Base-by-base conservation (phyloP, 2,888 invertebrate species). In the Stictocephala bisonia region DNA sequence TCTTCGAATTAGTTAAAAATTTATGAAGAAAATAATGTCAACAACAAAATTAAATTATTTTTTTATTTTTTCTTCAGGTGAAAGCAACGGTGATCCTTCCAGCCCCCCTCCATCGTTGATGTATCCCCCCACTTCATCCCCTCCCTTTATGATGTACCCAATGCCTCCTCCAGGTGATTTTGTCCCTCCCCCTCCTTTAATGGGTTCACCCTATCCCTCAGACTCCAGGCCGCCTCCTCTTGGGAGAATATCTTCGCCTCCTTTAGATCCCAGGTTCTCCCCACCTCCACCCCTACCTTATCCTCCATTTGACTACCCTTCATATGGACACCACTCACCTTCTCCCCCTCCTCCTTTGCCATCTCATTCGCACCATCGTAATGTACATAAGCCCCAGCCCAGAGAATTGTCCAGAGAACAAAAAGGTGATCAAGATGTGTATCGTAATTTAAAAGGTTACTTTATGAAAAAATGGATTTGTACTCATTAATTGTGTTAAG, bases 161-260 rank as follows among this genome's bases (percentile, higher is more conserved):
- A 48, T 44, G n/a, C 48, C 18, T 88, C 88, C 76, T 86, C 88
- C 76, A 86, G 88, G 79, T 87, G 88, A 84, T 83, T 89, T 74
- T 86, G 86, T 76, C 86, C 87, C 67, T 86, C 86, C 73, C 15
- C 78, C 72, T 26, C 77, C 73, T 44, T 78, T 78, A 20, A 77
- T 86, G 68, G 85, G 89, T 79, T 88, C 90, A 70, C 89, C 88
- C 41, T 74, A 79, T 48, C 77, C 80, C 18, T 77, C 80, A 13
- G 81, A 82, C 9, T 80, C 82, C 22, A 77, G 83, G 71, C 81
- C 83, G 3, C 82, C 83, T 4, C 84, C 83, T 71, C 82, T 85
- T 20, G 84, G 84, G 6, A 81, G 84, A 29, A 84, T 84, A 77
- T 82, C 85, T 53, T 85, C 84, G 11, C 84, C 85, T 3, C 85